Evolutionary conservation across 2,888 invertebrate genomes (phyloP), one percentile per base, ranked within the genome.

Genomic region (Sminthurides aquaticus): DNA sequence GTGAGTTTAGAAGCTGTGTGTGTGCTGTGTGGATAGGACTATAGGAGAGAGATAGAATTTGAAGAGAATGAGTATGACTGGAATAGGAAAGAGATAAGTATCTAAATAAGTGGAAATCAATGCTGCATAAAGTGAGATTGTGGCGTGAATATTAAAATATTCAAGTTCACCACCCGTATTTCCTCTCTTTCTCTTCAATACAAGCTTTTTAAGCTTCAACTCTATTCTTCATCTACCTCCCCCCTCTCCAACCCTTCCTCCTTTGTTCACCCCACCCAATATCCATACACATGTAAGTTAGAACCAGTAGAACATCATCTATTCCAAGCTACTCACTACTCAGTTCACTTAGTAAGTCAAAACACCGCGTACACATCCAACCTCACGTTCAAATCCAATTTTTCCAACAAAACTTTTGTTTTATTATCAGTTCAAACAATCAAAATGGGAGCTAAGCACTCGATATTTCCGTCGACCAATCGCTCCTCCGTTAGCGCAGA

Each of bases 61-160:
- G n/a, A n/a, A n/a, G n/a, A n/a, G n/a, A n/a, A n/a, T n/a, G n/a
- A n/a, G n/a, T n/a, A n/a, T n/a, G n/a, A n/a, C n/a, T n/a, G n/a
- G 28, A 27, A 57, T 57, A 57, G 28, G 57, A 29, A 57, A 57
- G 34, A 58, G 58, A 43, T 15, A 58, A 58, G 58, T 48, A 60
- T 49, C 60, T 60, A 58, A 58, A 64, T 58, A 58, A 63, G 58
- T 58, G 26, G 57, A 64, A 64, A 64, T 64, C 63, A 64, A 64
- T 64, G 43, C 63, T 25, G 52, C 63, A 64, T 64, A 57, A 58
- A 57, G 57, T 20, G 27, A 62, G 56, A 62, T 62, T 62, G 64
- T 65, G 66, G 57, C 60, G 62, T 69, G 69, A 69, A 69, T 69
- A 69, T 64, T 66, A 69, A 69, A 66, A 60, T 67, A 69, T 59